Evolutionary conservation across 2,113 vertebrate species (phyloP).

Genomic region (Bos taurus): DNA sequence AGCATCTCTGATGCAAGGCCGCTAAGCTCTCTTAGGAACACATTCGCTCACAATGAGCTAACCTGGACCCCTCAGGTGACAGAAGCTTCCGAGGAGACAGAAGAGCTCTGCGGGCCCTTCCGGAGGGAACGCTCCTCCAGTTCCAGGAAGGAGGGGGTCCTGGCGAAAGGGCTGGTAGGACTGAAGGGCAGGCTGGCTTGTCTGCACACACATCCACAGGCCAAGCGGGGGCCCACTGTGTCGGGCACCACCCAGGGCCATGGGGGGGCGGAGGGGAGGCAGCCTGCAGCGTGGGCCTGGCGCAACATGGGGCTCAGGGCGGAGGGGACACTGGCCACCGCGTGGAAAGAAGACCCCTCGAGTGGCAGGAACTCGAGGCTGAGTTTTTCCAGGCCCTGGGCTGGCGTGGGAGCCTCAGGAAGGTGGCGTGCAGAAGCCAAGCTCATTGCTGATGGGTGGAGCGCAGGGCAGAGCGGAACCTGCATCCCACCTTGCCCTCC

Average conservation of each 20-base stretch:
- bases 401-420: fast-evolving
- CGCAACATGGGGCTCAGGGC: fast-evolving
- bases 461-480: neutral
- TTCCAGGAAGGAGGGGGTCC: neutral
- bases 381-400: neutral
- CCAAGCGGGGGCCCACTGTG: neutral
- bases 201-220: neutral
- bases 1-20: neutral
- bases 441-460: fast-evolving
- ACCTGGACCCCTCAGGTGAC: neutral
- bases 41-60: fast-evolving
- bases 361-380: fast-evolving
- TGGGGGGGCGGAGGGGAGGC: neutral
- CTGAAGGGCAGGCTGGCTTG: neutral
- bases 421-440: fast-evolving
- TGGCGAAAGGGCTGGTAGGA: neutral
- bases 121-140: fast-evolving
- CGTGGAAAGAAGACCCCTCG: fast-evolving
- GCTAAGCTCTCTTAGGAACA: fast-evolving
- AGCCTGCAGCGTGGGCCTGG: no score
- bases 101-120: neutral
- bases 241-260: neutral
- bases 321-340: neutral
- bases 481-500: neutral
- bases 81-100: fast-evolving